Evolutionary conservation across 2,113 vertebrate species (phyloP).

Genomic region (Macroglossus sobrinus): DNA sequence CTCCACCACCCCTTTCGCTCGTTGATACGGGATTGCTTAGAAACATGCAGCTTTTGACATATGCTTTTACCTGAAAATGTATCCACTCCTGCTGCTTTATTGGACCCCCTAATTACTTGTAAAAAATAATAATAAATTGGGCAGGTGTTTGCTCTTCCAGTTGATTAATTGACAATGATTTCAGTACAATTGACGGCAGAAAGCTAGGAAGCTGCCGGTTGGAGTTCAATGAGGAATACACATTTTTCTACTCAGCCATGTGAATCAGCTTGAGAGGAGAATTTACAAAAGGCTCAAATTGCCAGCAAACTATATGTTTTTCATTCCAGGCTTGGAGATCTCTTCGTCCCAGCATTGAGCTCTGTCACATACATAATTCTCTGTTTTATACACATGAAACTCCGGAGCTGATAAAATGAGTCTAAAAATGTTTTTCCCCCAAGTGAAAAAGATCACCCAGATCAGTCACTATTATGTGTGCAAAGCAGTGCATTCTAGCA

Average conservation of each 20-base stretch:
- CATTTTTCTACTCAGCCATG: conserved; percentile 27
- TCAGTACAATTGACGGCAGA: conserved; percentile 53
- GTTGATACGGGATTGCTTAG: conserved; percentile 35
- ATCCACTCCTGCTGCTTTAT: conserved; percentile 40
- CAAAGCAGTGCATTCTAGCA: not conserved
- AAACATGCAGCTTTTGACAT: conserved; percentile 61
- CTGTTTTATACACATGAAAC: not conserved
- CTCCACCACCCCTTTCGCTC: not conserved
- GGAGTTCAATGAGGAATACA: conserved; percentile 47
- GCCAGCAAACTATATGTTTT: conserved; percentile 58
- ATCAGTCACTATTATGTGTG: not conserved
- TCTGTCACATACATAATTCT: conserved; percentile 23
- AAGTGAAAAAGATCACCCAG: conserved; percentile 17
- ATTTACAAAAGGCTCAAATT: conserved; percentile 67
- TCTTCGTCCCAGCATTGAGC: not conserved
- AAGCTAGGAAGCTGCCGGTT: conserved; percentile 55
- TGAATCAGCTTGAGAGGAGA: conserved; percentile 58
- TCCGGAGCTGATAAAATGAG: conserved; percentile 43
- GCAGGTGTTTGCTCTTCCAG: conserved; percentile 69
- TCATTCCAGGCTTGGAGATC: conserved; percentile 30
- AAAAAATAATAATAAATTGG: conserved; percentile 74
- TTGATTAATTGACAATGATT: conserved; percentile 61
- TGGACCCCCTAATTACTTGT: conserved; percentile 65
- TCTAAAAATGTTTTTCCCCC: not conserved
- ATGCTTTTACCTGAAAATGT: conserved; percentile 57